Evolutionary conservation across 2,888 invertebrate species (phyloP).

Genomic region (Prenolepis imparis): DNA sequence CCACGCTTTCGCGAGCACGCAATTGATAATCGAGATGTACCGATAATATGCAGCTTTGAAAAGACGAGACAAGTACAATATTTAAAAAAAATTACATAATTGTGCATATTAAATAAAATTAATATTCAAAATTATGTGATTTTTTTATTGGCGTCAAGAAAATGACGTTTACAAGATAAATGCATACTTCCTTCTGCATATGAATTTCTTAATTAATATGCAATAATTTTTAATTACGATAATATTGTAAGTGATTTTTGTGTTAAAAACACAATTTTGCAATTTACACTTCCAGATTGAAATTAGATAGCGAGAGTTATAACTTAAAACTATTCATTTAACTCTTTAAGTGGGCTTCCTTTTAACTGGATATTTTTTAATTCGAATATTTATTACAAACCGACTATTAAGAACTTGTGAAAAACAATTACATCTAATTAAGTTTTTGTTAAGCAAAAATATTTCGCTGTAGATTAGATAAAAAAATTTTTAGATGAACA

Average conservation of each 20-base stretch:
- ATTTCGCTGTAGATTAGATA: neutral
- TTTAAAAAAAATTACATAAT: neutral
- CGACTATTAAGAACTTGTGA: neutral
- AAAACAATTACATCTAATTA: neutral
- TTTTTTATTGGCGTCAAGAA: neutral
- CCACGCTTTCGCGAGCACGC: conserved; percentile 10
- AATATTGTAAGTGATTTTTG: neutral
- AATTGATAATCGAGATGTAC: conserved; percentile 12
- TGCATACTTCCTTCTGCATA: neutral
- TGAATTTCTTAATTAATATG: neutral
- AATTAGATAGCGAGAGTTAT: neutral
- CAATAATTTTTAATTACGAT: neutral
- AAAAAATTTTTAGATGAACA: neutral
- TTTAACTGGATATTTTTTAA: neutral
- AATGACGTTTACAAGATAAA: neutral
- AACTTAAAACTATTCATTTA: neutral
- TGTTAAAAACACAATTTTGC: neutral
- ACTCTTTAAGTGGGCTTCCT: neutral
- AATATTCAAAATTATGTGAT: too few relatives aligned
- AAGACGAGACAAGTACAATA: neutral
- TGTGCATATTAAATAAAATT: neutral
- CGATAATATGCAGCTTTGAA: neutral
- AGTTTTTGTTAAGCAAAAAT: neutral
- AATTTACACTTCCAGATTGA: neutral
- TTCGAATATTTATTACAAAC: neutral